Evolutionary conservation across 2,888 invertebrate species (phyloP), one percentile per base, ranked within the genome.

Genomic region (Microdon myrmicae): DNA sequence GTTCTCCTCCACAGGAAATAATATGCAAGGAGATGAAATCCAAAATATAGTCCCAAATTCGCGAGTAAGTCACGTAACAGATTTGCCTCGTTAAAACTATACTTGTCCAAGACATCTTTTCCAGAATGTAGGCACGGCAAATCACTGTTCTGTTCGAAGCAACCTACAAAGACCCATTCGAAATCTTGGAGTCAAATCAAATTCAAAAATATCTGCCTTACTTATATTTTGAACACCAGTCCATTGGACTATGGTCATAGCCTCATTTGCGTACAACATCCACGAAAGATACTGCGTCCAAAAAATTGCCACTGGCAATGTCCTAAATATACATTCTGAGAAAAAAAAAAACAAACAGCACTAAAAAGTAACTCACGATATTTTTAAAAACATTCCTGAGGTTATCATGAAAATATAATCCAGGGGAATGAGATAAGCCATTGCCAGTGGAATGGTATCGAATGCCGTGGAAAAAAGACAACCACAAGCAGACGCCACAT

Each of bases 401-500:
- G 92, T 92, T 70, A 93, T 87, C 91, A 94, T 92, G 51, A 93
- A 84, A 6, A 90, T 82, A 72, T 90, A 92, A 79, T 94, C 93
- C 72, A 94, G 89, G 0, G 94, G 92, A 61, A 94, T 90, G 41
- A 94, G 82, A 75, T 90, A 92, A 0, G 90, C 89, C 83, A 93
- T 90, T 0, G 92, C 91, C 34, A 87, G 74, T 1, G 92, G 87
- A 72, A 91, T 87, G 7, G 89, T 90, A 23, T 90, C 89, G 73
- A 92, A 94, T 0, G 89, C 88, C 23, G 89, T 89, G 0, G 93
- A 92, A 77, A 94, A 94, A 78, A 94, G 90, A 37, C 88, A 88
- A 88, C 93, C 94, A 75, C 92, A 93, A 19, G 93, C 89, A 25
- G 90, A 88, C n/a, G 94, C 89, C 4, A 91, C 90, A 74, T 92